Conservation (phyloP, 2,113 vertebrate genomes). For the Zosterops hypoxanthus region DNA sequence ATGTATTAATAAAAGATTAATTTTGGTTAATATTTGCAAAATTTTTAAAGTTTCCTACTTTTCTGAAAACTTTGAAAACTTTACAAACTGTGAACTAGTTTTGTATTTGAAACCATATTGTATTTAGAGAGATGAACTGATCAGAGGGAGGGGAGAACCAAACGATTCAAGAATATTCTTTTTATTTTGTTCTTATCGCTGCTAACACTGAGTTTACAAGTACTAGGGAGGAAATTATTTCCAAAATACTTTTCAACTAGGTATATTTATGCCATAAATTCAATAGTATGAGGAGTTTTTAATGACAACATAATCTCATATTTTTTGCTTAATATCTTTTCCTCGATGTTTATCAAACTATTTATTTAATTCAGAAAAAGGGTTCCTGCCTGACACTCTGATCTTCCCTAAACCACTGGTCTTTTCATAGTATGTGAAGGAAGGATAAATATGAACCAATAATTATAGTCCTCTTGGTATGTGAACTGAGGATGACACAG, state of each 20-base stretch:
- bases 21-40: neutral
- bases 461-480: neutral
- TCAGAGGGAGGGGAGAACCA: neutral
- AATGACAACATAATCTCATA: neutral
- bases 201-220: neutral
- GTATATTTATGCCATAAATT: neutral
- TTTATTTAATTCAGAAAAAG: neutral
- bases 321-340: neutral
- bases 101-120: neutral
- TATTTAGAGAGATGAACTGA: neutral
- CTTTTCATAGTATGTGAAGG: neutral
- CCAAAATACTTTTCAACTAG: neutral
- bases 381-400: neutral
- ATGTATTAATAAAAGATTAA: neutral
- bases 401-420: neutral
- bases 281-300: neutral
- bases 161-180: neutral
- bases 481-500: neutral
- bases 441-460: neutral
- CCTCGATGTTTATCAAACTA: neutral
- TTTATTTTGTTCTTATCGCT: neutral
- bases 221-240: neutral
- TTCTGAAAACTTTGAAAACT: neutral
- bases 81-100: neutral
- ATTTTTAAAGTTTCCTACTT: neutral